Evolutionary conservation across 2,888 invertebrate species (phyloP).

Genomic region (Limulus polyphemus): DNA sequence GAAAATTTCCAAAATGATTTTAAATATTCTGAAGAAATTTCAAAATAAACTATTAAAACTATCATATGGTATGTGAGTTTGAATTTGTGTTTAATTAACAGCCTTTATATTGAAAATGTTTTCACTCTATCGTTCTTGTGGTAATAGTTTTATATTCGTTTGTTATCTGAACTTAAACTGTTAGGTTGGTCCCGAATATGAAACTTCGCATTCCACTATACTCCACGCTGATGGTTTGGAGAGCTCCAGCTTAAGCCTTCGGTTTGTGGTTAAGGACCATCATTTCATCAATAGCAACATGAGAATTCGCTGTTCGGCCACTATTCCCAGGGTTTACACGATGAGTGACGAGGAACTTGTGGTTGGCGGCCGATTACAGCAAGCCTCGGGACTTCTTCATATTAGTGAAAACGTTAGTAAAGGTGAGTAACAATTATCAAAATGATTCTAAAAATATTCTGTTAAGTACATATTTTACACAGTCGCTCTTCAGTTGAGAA

Average conservation of each 20-base stretch:
- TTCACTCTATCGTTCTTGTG: too few relatives aligned
- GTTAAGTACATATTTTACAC: too few relatives aligned
- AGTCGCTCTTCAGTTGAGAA: too few relatives aligned
- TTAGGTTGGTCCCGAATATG: conserved; percentile 18
- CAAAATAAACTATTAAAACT: too few relatives aligned
- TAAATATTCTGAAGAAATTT: too few relatives aligned
- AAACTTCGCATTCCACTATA: conserved; percentile 21
- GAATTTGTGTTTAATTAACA: too few relatives aligned
- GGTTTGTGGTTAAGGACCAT: conserved; percentile 18
- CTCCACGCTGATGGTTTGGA: conserved; percentile 25
- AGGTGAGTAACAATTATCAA: conserved; percentile 8
- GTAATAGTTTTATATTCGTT: too few relatives aligned
- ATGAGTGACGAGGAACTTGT: conserved; percentile 23
- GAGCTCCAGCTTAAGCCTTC: conserved; percentile 22
- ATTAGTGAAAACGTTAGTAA: conserved; percentile 22
- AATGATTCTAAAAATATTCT: too few relatives aligned
- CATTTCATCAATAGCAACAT: conserved; percentile 22
- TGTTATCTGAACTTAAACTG: not conserved
- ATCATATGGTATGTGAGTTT: too few relatives aligned
- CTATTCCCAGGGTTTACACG: conserved; percentile 20
- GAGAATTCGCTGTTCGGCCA: conserved; percentile 22
- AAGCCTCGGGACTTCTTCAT: conserved; percentile 15
- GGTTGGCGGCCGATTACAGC: conserved; percentile 9
- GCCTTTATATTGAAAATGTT: too few relatives aligned
- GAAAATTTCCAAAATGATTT: too few relatives aligned